Conservation (phyloP, 2,113 vertebrate species). For the Caranx ignobilis region DNA sequence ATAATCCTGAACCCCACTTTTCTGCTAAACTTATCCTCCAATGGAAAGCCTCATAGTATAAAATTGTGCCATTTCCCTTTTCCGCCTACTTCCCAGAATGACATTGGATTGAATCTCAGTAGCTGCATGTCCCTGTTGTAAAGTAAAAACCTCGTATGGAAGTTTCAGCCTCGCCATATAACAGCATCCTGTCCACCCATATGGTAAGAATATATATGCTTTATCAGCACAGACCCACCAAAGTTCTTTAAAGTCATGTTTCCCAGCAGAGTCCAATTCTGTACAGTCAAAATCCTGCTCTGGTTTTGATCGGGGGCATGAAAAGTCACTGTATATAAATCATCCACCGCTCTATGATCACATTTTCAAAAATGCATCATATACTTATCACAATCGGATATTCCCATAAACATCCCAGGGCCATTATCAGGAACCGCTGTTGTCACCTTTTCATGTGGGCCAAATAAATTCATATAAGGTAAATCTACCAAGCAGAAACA, state of each 20-base stretch:
- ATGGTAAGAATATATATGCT: neutral
- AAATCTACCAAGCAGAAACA: neutral
- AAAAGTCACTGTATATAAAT: neutral
- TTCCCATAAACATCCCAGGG: neutral
- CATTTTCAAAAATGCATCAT: neutral
- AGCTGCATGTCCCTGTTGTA: neutral
- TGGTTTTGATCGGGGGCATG: neutral
- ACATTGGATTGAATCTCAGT: neutral
- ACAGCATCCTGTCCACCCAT: conserved; percentile 9
- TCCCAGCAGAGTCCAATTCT: neutral
- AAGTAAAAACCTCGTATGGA: neutral
- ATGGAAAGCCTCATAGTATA: neutral
- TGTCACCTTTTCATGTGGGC: neutral
- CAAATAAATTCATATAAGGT: neutral
- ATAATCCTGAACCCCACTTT: conserved; percentile 7
- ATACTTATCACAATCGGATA: neutral
- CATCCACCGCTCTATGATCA: neutral
- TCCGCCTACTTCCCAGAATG: neutral
- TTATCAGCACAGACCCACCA: conserved; percentile 9
- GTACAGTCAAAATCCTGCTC: neutral
- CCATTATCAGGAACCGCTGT: neutral
- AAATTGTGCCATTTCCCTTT: neutral
- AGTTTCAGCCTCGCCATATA: neutral
- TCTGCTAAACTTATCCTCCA: neutral
- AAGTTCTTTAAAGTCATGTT: neutral